phyloP scores from a whole-genome alignment of 2,797 vertebrate genomes.

The Morus bassanus region DNA sequence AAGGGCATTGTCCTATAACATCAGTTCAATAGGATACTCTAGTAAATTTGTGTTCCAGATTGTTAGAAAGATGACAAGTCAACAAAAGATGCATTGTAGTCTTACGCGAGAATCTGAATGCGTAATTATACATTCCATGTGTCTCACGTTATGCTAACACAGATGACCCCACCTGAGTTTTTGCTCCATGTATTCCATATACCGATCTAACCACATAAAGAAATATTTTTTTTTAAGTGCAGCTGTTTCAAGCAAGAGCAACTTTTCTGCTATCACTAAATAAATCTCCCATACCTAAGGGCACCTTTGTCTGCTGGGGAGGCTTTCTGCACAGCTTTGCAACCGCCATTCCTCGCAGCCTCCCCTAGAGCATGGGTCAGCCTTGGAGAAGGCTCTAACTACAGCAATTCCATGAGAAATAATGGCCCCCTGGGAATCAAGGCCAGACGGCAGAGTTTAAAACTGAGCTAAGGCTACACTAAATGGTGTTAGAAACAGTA shows the following conservation, averaged over 20 bases:
- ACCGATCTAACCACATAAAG: not conserved
- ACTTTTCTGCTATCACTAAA: not conserved
- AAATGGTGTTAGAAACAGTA: not conserved
- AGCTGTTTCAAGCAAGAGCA: not conserved
- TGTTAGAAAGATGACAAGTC: constrained; percentile 31
- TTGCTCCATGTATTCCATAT: not conserved
- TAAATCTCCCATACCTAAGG: not conserved
- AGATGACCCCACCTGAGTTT: not conserved
- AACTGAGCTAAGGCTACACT: not conserved
- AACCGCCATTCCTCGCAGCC: not conserved
- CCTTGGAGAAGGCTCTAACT: not conserved
- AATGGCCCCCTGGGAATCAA: not conserved
- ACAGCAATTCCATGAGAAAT: not conserved
- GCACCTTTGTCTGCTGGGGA: not conserved
- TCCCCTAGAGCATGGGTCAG: not conserved
- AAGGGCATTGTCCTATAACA: not conserved
- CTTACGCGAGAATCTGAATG: not conserved
- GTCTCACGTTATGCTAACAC: constrained; percentile 15
- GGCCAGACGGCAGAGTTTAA: constrained; percentile 22
- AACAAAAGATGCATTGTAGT: constrained; percentile 42
- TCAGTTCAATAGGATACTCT: not conserved
- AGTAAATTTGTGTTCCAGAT: not conserved
- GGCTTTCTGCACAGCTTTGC: not conserved
- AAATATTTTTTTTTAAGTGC: not conserved
- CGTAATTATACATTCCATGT: constrained; percentile 8